phyloP scores from a whole-genome alignment of 2,888 invertebrate genomes.

The Nineta flava region DNA sequence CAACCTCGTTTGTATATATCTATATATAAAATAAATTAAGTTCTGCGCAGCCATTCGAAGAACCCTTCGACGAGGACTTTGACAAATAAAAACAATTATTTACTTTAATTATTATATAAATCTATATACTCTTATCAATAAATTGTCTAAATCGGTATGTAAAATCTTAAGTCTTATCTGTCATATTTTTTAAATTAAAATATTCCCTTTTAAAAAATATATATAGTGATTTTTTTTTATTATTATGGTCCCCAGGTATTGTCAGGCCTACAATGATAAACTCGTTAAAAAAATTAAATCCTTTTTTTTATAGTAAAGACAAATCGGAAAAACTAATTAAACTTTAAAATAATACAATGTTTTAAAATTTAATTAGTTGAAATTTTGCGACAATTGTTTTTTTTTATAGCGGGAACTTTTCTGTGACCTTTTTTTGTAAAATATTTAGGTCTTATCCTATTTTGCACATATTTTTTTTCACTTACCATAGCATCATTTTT shows the following conservation, averaged over 20 bases:
- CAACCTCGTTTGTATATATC: constrained; percentile 23
- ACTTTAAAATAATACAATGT: too few relatives aligned
- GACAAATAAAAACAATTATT: constrained; percentile 13
- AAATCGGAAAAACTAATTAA: too few relatives aligned
- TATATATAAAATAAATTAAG: constrained; percentile 24
- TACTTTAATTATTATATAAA: constrained; percentile 15
- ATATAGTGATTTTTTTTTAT: neutral
- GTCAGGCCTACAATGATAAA: neutral
- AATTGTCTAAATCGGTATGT: neutral
- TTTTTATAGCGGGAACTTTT: too few relatives aligned
- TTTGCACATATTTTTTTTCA: neutral
- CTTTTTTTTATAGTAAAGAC: too few relatives aligned
- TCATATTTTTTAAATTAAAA: neutral
- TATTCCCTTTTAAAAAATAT: neutral
- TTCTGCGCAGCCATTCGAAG: constrained; percentile 49
- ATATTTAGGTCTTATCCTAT: too few relatives aligned
- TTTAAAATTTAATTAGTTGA: too few relatives aligned
- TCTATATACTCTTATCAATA: constrained; percentile 2
- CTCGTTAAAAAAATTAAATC: too few relatives aligned
- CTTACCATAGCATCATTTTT: neutral
- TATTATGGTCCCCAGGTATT: neutral
- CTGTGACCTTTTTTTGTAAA: too few relatives aligned
- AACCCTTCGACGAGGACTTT: constrained; percentile 33
- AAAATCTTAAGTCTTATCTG: neutral
- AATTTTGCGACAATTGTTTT: too few relatives aligned